Conservation (phyloP, 2,797 vertebrate genomes). For the Caiman crocodilus region DNA sequence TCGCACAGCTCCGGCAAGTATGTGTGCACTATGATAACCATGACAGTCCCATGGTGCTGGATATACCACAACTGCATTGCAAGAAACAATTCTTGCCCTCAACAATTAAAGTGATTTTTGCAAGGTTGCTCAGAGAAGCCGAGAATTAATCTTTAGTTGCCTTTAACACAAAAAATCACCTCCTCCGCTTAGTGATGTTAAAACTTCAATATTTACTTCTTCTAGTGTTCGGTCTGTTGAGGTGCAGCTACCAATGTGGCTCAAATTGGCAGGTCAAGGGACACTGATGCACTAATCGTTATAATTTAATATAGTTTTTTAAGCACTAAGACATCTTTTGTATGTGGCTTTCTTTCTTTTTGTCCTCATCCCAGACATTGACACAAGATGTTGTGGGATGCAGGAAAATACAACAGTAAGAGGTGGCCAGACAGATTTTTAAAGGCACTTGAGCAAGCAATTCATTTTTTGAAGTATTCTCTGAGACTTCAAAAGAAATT, state of each 20-base stretch:
- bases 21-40: accelerated
- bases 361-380: accelerated
- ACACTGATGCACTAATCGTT: not conserved
- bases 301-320: not conserved
- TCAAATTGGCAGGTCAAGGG: not conserved
- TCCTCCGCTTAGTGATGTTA: not conserved
- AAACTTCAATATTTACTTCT: not conserved
- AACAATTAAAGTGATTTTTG: not conserved
- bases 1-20: too few relatives aligned
- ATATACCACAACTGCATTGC: not conserved
- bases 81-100: accelerated
- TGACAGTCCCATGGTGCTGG: not conserved
- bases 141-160: not conserved
- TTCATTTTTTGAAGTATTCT: too few relatives aligned
- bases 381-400: not conserved
- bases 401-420: not conserved
- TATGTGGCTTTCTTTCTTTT: not conserved
- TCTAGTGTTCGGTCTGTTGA: not conserved
- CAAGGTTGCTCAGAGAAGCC: accelerated
- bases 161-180: not conserved
- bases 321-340: not conserved
- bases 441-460: not conserved
- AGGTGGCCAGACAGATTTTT: not conserved
- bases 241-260: not conserved
- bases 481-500: not conserved